A percentile compares a stretch with the other conserved stretches of the same genome.
Conservation (phyloP, 2,888 invertebrate species). For the Petrolisthes manimaculis region DNA sequence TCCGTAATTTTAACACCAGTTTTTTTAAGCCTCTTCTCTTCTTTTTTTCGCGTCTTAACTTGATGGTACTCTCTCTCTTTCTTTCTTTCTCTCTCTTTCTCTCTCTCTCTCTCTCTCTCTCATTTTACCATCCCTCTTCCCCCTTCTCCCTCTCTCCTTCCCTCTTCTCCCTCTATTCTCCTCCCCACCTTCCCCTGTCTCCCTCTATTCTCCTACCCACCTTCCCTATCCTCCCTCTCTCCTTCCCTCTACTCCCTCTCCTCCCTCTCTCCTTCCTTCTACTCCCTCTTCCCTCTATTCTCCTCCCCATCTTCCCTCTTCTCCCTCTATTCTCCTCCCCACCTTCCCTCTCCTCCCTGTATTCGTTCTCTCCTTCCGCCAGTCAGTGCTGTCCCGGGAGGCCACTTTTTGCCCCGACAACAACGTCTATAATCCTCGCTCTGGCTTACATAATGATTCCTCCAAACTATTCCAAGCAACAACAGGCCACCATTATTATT, state of each 20-base stretch:
- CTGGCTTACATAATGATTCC: no score
- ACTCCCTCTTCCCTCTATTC: neutral
- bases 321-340: neutral
- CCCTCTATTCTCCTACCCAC: no score
- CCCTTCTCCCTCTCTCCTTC: neutral
- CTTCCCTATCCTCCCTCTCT: neutral
- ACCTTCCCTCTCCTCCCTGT: neutral
- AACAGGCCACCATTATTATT: no score
- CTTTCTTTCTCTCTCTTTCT: neutral
- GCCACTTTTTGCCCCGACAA: no score
- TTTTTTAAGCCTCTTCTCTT: conserved; percentile 5
- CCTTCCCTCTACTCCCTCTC: neutral
- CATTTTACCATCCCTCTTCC: neutral
- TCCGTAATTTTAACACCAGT: neutral
- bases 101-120: neutral
- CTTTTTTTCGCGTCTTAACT: neutral
- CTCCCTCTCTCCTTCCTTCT: neutral
- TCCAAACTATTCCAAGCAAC: no score
- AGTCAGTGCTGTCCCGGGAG: no score
- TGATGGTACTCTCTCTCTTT: no score
- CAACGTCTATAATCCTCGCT: no score
- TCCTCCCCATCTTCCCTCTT: neutral
- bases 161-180: neutral
- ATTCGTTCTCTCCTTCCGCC: neutral
- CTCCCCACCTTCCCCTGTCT: no score